Conservation (phyloP, 2,113 vertebrate genomes). For the Neolamprologus kungweensis region DNA sequence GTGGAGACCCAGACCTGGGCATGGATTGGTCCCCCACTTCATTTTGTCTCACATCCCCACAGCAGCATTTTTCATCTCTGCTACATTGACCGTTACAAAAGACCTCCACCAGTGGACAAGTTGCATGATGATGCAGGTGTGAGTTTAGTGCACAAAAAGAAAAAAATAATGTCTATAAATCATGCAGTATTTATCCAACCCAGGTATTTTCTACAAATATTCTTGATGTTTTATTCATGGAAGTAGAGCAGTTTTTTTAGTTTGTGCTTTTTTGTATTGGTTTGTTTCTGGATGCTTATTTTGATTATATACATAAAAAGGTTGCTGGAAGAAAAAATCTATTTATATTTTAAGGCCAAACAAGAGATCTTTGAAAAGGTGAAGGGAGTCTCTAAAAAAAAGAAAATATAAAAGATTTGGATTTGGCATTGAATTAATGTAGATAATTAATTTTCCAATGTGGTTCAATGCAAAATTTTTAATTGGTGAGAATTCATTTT, state of each 20-base stretch:
- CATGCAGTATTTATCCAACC: background rate
- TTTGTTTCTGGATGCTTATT: background rate
- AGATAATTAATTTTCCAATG: background rate
- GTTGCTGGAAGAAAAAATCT: background rate
- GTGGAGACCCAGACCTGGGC: background rate
- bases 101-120: background rate
- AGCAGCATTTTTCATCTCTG: background rate
- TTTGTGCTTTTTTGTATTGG: background rate
- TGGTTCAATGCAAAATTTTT: background rate
- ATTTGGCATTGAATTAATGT: background rate
- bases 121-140: background rate
- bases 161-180: background rate
- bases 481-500: background rate
- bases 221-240: background rate
- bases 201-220: background rate
- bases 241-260: background rate
- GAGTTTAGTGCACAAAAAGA: background rate
- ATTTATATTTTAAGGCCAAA: background rate
- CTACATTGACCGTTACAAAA: background rate
- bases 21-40: background rate
- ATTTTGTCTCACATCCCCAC: fast-evolving
- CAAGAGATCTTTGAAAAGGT: background rate
- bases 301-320: background rate
- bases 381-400: background rate
- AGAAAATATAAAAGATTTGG: background rate